Conservation (phyloP, 35 echinoderm and acorn worm species). For the Eucidaris tribuloides region DNA sequence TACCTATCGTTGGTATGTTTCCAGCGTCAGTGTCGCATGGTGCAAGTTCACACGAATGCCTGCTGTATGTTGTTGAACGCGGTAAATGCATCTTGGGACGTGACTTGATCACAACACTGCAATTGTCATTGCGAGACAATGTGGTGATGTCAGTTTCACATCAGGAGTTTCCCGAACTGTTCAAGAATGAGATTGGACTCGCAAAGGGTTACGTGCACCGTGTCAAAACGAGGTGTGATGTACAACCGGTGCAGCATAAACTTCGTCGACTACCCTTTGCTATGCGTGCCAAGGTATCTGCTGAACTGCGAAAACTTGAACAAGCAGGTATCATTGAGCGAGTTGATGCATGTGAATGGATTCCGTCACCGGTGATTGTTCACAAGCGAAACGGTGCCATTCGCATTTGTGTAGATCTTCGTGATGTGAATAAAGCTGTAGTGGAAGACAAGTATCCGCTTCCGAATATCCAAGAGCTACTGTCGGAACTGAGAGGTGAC, state of each 20-base stretch:
- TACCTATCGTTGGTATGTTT: slow-evolving; percentile 29
- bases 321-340: slow-evolving; percentile 46
- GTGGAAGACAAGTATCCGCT: slow-evolving; percentile 58
- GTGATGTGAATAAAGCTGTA: slow-evolving; percentile 49
- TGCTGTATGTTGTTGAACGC: slow-evolving; percentile 7
- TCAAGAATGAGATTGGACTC: neutral
- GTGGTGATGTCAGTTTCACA: neutral
- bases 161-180: neutral
- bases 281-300: slow-evolving; percentile 21
- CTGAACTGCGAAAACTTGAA: slow-evolving; percentile 37
- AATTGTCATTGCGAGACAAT: neutral
- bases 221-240: slow-evolving; percentile 18
- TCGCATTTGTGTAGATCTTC: slow-evolving; percentile 60
- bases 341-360: slow-evolving; percentile 70
- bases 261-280: slow-evolving; percentile 40
- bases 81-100: slow-evolving; percentile 42
- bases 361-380: slow-evolving; percentile 44
- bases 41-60: neutral
- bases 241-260: slow-evolving; percentile 45
- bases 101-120: slow-evolving; percentile 29
- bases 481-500: slow-evolving; percentile 32
- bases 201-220: slow-evolving; percentile 23
- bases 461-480: slow-evolving; percentile 53
- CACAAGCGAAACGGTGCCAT: slow-evolving; percentile 47
- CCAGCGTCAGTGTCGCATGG: slow-evolving; percentile 16